Percentiles rank a stretch among this genome's conserved stretches.
Conservation (phyloP, 2,113 vertebrate genomes). For the human (Homo sapiens) region DNA sequence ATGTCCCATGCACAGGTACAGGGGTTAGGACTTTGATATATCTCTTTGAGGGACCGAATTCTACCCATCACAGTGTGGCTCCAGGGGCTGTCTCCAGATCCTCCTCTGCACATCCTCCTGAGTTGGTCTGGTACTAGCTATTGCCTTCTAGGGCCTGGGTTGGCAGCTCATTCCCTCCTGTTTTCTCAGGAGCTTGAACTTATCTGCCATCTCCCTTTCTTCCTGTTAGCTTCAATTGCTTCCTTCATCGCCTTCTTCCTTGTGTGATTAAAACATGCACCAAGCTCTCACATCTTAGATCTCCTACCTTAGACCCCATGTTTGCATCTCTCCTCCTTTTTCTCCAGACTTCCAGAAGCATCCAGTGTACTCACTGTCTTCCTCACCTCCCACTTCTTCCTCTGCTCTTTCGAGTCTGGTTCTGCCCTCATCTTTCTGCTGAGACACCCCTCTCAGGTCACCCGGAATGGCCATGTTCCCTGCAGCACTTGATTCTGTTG, state of each 20-base stretch:
- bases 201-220: background rate
- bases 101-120: rapidly evolving
- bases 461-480: background rate
- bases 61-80: background rate
- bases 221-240: background rate
- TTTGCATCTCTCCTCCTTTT: background rate
- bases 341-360: background rate
- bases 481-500: background rate
- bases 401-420: background rate
- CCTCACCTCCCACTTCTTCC: background rate
- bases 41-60: background rate
- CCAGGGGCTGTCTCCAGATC: background rate
- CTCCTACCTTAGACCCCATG: rapidly evolving
- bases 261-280: background rate
- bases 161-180: background rate
- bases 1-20: background rate
- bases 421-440: background rate
- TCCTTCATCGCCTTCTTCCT: background rate
- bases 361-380: background rate
- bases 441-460: background rate
- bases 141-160: background rate
- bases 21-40: background rate
- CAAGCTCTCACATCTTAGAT: background rate
- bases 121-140: background rate
- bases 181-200: background rate